Evolutionary conservation across 2,113 vertebrate species (phyloP).

Genomic region (Salvelinus namaycush): DNA sequence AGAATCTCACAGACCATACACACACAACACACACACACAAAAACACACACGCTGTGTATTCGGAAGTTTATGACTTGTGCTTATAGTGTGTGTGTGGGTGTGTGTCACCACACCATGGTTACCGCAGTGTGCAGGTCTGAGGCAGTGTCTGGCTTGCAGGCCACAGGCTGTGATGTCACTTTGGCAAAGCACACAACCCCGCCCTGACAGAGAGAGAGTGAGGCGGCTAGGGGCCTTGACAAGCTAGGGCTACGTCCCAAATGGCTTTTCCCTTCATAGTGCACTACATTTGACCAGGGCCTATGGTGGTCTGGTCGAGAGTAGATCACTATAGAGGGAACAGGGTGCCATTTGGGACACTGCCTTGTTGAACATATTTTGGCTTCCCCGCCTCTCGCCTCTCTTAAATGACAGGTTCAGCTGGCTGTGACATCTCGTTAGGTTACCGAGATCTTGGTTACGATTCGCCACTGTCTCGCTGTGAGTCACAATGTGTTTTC

Average conservation of each 20-base stretch:
- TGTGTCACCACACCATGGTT: constrained; percentile 42
- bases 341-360: too few relatives aligned
- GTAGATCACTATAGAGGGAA: too few relatives aligned
- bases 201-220: too few relatives aligned
- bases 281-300: too few relatives aligned
- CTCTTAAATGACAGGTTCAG: not conserved
- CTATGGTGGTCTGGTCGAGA: too few relatives aligned
- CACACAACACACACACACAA: not conserved
- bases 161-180: constrained; percentile 15
- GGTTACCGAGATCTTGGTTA: not conserved
- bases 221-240: not conserved
- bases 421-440: not conserved
- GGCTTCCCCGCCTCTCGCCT: not conserved
- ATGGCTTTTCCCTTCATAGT: too few relatives aligned
- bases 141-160: constrained; percentile 45
- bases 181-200: not conserved
- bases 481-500: not conserved
- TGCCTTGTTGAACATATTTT: not conserved
- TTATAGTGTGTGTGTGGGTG: too few relatives aligned
- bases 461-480: not conserved
- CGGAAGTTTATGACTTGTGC: too few relatives aligned
- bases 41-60: not conserved
- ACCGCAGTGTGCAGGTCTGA: constrained; percentile 38
- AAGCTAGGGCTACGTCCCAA: too few relatives aligned
- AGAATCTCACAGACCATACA: too few relatives aligned